Percentiles rank a stretch among this genome's conserved stretches.
These are phyloP conservation scores for Ophonus ardosiacus DNA, from an alignment of 2,888 invertebrate species.

Conservation along the genomic window DNA sequence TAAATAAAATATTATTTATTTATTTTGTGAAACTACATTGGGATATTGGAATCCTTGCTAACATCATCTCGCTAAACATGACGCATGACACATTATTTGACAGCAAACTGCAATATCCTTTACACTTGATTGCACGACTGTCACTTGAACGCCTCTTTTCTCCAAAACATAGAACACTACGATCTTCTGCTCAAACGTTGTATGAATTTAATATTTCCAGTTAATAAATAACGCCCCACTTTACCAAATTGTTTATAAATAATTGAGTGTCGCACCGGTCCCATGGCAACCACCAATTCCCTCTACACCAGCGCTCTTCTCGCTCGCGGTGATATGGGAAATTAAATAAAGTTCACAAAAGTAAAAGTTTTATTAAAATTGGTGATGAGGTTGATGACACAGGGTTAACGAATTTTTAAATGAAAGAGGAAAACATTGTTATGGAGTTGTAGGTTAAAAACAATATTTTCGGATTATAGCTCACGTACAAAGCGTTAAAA, in stretches of 20 bases:
- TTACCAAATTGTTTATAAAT: conserved; percentile 60
- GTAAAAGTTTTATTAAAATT: conserved; percentile 43
- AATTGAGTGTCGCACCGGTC: conserved; percentile 45
- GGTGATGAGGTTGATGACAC: conserved; percentile 17
- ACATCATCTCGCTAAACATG: neutral
- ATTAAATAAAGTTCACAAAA: conserved; percentile 31
- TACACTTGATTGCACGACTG: conserved; percentile 20
- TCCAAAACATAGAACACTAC: neutral
- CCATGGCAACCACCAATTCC: conserved; percentile 15
- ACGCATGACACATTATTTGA: conserved; percentile 30
- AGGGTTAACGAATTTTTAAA: neutral
- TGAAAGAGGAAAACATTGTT: neutral
- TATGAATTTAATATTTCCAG: conserved; percentile 49
- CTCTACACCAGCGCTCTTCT: conserved; percentile 8
- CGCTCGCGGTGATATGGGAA: conserved; percentile 14
- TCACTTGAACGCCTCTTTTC: conserved; percentile 21
- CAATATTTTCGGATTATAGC: neutral
- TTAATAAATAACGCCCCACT: conserved; percentile 56
- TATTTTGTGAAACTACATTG: too few species aligned
- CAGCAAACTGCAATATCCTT: neutral
- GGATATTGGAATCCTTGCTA: neutral
- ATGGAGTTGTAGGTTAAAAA: neutral
- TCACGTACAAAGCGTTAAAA: too few species aligned
- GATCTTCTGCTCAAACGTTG: conserved; percentile 17
- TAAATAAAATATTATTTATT: too few species aligned